A percentile compares a stretch with the other conserved stretches of the same genome.
phyloP scores from a whole-genome alignment of 2,797 vertebrate genomes.

The Falco naumanni region DNA sequence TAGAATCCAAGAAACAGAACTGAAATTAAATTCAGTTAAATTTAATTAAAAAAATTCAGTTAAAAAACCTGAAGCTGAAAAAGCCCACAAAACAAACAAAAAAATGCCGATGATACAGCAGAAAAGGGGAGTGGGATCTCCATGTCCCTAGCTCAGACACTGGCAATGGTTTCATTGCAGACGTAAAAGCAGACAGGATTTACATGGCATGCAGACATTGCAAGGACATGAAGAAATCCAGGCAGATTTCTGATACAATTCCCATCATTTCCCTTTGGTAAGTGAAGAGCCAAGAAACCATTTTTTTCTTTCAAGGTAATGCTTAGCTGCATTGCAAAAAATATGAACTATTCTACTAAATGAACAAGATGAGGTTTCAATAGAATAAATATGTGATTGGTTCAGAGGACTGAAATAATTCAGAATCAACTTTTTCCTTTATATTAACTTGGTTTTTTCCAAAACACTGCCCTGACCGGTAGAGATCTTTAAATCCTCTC shows the following conservation, averaged over 20 bases:
- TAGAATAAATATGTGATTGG: neutral
- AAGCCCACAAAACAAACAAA: neutral
- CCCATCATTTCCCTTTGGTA: neutral
- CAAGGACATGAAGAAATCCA: neutral
- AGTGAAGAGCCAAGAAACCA: neutral
- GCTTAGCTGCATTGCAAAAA: neutral
- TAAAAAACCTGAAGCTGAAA: neutral
- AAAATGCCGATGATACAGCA: neutral
- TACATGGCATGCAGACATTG: neutral
- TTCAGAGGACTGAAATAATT: neutral
- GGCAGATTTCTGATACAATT: neutral
- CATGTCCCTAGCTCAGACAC: neutral
- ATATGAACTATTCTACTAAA: neutral
- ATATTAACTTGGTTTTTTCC: neutral
- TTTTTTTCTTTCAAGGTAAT: neutral
- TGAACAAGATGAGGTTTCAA: neutral
- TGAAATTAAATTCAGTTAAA: neutral
- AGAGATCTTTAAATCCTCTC: neutral
- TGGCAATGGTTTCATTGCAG: neutral
- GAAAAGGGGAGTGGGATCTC: neutral
- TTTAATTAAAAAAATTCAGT: no score
- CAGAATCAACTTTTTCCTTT: neutral
- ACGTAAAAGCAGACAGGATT: neutral
- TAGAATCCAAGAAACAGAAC: neutral
- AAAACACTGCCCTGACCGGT: neutral